A percentile compares a stretch with the other conserved stretches of the same genome.
These are phyloP conservation scores for Armadillidium nasatum DNA, from an alignment of 1,140 invertebrate species.

Conservation along the genomic window DNA sequence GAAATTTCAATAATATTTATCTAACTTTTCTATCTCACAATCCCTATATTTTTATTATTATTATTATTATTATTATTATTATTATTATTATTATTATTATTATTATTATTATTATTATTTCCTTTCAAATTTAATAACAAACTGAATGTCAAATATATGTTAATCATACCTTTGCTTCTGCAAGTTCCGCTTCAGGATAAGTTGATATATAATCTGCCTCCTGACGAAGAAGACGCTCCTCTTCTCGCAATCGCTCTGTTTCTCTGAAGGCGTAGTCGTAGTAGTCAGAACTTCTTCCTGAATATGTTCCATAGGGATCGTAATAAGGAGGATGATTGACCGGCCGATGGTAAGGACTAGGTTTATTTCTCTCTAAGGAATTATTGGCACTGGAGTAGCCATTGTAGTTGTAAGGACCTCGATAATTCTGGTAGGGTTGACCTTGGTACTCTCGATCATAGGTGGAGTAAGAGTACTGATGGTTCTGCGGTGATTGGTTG, in stretches of 20 bases:
- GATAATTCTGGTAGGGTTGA: neutral
- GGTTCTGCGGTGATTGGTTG: neutral
- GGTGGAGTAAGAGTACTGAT: neutral
- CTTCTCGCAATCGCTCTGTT: neutral
- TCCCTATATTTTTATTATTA: too few relatives aligned
- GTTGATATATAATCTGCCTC: neutral
- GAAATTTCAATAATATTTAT: too few relatives aligned
- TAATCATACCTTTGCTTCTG: neutral
- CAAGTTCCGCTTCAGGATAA: neutral
- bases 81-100: too few relatives aligned
- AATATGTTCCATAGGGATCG: neutral
- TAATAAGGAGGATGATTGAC: neutral
- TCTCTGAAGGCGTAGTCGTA: neutral
- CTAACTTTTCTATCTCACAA: too few relatives aligned
- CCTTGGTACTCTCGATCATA: neutral
- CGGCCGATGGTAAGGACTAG: neutral
- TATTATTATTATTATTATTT: too few relatives aligned
- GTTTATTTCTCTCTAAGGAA: neutral
- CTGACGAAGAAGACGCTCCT: neutral
- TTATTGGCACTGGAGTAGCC: neutral
- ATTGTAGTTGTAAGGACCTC: neutral
- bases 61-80: too few relatives aligned
- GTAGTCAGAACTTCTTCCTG: neutral
- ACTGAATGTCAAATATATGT: neutral
- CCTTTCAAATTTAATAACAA: too few relatives aligned